Evolutionary conservation across 2,888 invertebrate species (phyloP), one percentile per base, ranked within the genome.

Genomic region (Hololepta plana): DNA sequence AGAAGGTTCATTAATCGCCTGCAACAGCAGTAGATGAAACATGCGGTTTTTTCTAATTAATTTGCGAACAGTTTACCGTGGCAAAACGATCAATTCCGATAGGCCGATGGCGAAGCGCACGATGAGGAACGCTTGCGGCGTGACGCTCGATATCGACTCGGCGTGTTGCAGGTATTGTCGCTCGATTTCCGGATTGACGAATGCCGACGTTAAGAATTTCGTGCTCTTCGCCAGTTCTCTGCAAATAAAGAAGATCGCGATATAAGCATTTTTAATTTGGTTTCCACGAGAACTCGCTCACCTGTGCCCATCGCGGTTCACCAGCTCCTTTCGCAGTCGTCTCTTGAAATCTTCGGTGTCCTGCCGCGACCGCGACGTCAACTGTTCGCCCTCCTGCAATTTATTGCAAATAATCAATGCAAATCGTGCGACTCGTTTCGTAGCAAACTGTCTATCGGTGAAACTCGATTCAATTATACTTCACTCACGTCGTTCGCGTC

Each of bases 261-360:
- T 11, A 22, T 22, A 17, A 17, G 17, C 17, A 8, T 21, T 9
- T 12, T 13, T 14, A 13, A n/a, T 13, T 12, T 14, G 7, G 6
- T 21, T 17, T 17, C 17, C 17, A 17, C n/a, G 7, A n/a, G 7
- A 17, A 17, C n/a, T 7, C 17, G 17, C 17, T 63, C 61, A 80
- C 81, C 71, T 76, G 54, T 79, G 72, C 26, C 79, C 77, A 54
- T 87, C 82, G 45, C 84, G 65, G 48, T 74, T 79, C 38, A 84
- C 75, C 30, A 88, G 64, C 51, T 88, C 88, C 49, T 82, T 76
- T 42, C 76, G 64, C 41, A 88, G 62, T 47, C 76, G 60, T 49
- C 72, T 66, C 57, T 81, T 72, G 56, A 85, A 77, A 51, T 81
- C 79, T 48, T 81, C 76, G 23, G 76, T 73, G 47, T 76, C 73